Evolutionary conservation across 2,888 invertebrate genomes (phyloP), one percentile per base, ranked within the genome.

Genomic region (Lymantria monacha): DNA sequence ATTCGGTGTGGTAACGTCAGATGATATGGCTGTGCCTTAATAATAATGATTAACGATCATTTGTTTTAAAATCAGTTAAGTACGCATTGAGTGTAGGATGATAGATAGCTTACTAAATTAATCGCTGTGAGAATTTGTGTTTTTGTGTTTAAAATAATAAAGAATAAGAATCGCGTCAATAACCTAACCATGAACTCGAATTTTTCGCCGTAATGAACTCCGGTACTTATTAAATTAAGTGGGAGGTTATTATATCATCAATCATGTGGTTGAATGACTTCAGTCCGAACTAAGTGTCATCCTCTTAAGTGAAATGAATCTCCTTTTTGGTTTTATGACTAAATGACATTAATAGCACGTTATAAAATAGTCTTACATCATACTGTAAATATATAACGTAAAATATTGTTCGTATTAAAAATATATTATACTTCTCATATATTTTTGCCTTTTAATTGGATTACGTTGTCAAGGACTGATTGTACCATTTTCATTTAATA

Each of bases 231-330:
- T 55, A 51, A 50, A 44, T 44, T 58, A 55, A 57, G 54, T 66
- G 60, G 58, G 55, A 69, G 69, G 58, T 66, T 66, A 63, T 63
- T 60, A 57, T 51, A 57, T 58, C 51, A 69, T 63, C 57, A 57
- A 66, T 66, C 55, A 59, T 46, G 45, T 41, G 53, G 67, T 67
- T 69, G 58, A 69, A 66, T 66, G 66, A 69, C 70, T 69, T 55
- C 43, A 52, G 48, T 31, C 38, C 47, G 55, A 57, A 54, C 30
- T 30, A 30, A 46, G 22, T 41, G 48, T 46, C 48, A 30, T 38
- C 53, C 53, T 45, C 57, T 50, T 51, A 47, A 57, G 56, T 58
- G 52, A 58, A 63, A 57, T 55, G 38, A 45, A 61, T 56, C 42
- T 56, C n/a, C 33, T 50, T 56, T 61, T 42, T 48, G 12, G 41